Base-by-base conservation (phyloP, 2,888 invertebrate species). In the Dioctria linearis region DNA sequence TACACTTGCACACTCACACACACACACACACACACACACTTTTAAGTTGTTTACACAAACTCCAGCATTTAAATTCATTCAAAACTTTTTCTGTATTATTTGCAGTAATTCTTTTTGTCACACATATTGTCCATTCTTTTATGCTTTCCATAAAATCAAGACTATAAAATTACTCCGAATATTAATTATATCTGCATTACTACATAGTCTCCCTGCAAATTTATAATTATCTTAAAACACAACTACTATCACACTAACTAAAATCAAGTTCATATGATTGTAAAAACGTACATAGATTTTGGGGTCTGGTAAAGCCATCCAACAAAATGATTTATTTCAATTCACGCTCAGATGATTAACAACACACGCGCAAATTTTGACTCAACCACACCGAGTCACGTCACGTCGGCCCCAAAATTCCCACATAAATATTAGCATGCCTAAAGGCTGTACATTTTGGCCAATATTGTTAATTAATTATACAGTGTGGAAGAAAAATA, bases 391-490 rank as follows among this genome's bases (percentile, higher is more conserved):
- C n/a, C 11, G 25, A 25, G 25, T 25, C 25, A 25, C 25, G 25
- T 25, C 65, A 8, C n/a, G 40, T n/a, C 11, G 40, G n/a, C 8
- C 11, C n/a, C 11, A n/a, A 63, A 39, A n/a, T 6, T 13, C 63
- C 37, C 39, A 42, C 46, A 67, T 67, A 67, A 67, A 67, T 67
- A 67, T 67, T 67, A 43, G 67, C 4, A 67, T 42, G 67, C 67
- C 67, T 43, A 46, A 67, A 67, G 67, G 67, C 67, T 67, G 67
- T 43, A 46, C 13, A 43, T 67, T 67, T 9, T 4, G 46, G 46
- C 67, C 67, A 42, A 67, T 67, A 67, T 67, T 67, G 67, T 67
- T 67, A 67, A 67, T 67, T 43, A 67, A 25, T 25, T 25, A 25
- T 42, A 65, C 65, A 37, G 65, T 37, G 25, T 46, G 43, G 13